A percentile compares a stretch with the other conserved stretches of the same genome.
phyloP scores from a whole-genome alignment of 2,888 invertebrate genomes.

The Anarsia innoxiella region DNA sequence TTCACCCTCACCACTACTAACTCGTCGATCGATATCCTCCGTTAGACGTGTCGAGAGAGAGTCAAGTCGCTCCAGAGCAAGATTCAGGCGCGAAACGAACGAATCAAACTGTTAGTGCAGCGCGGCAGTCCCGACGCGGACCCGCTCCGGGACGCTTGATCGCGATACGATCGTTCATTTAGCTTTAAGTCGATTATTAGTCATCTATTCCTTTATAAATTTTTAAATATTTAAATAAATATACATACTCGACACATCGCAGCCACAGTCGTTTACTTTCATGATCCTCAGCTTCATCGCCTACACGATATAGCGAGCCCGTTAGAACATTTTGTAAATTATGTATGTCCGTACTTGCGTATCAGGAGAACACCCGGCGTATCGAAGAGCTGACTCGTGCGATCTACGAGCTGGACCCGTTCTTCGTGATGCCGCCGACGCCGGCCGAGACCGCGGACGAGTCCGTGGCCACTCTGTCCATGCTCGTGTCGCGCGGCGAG shows the following conservation, averaged over 20 bases:
- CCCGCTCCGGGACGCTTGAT: conserved; percentile 80
- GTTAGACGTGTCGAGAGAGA: conserved; percentile 88
- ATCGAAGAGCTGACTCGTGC: conserved; percentile 82
- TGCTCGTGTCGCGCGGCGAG: conserved; percentile 48
- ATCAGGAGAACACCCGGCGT: conserved; percentile 82
- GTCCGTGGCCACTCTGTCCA: conserved; percentile 72
- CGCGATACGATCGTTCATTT: conserved; percentile 30
- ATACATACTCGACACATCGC: conserved; percentile 62
- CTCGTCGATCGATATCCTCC: conserved; percentile 63
- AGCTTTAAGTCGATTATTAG: conserved; percentile 50
- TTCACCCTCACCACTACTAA: conserved; percentile 54
- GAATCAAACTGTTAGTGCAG: conserved; percentile 90
- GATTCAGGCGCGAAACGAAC: conserved; percentile 90
- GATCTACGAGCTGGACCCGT: conserved; percentile 85
- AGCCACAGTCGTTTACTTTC: conserved; percentile 59
- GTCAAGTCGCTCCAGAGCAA: conserved; percentile 91
- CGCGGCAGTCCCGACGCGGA: conserved; percentile 90
- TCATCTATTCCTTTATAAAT: conserved; percentile 52
- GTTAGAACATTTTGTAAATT: conserved; percentile 58
- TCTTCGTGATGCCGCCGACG: conserved; percentile 75
- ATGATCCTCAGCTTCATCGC: conserved; percentile 37
- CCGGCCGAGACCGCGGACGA: conserved; percentile 75
- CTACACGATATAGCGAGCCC: conserved; percentile 28
- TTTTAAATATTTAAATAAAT: conserved; percentile 44
- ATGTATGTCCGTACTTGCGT: conserved; percentile 74